phyloP scores from a whole-genome alignment of 2,113 vertebrate species.

The Todiramphus saurophagus region DNA sequence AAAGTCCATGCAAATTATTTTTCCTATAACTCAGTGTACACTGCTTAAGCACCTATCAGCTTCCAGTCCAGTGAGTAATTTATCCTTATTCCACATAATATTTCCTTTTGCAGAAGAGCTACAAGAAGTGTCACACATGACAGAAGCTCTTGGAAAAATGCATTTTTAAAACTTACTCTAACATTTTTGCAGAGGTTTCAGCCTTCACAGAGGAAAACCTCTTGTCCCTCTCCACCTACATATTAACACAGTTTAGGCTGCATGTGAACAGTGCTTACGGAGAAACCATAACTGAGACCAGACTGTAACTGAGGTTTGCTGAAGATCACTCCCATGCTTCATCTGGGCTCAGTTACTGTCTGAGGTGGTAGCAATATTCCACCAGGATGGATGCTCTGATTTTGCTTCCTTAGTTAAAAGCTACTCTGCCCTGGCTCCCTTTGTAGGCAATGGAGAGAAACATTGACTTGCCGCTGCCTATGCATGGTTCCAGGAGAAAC shows the following conservation, averaged over 20 bases:
- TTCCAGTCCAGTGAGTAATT: background rate
- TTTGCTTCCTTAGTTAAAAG: background rate
- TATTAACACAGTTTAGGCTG: background rate
- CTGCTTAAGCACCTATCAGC: background rate
- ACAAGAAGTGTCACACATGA: background rate
- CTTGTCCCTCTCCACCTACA: background rate
- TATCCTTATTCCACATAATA: background rate
- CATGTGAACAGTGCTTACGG: background rate
- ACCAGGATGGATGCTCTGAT: background rate
- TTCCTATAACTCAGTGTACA: background rate
- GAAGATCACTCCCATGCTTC: background rate
- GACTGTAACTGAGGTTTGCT: background rate
- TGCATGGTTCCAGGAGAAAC: background rate
- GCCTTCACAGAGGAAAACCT: background rate
- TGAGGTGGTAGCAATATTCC: background rate
- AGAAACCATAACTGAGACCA: background rate
- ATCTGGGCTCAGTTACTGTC: background rate
- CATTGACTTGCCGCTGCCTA: background rate
- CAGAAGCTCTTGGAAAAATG: background rate
- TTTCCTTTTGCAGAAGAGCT: background rate
- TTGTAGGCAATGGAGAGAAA: background rate
- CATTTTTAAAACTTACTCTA: background rate
- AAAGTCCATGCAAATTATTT: background rate
- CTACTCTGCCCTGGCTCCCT: background rate
- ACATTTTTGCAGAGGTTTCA: background rate